Evolutionary conservation across 2,113 vertebrate genomes (phyloP).

Genomic region (Percina caprodes): DNA sequence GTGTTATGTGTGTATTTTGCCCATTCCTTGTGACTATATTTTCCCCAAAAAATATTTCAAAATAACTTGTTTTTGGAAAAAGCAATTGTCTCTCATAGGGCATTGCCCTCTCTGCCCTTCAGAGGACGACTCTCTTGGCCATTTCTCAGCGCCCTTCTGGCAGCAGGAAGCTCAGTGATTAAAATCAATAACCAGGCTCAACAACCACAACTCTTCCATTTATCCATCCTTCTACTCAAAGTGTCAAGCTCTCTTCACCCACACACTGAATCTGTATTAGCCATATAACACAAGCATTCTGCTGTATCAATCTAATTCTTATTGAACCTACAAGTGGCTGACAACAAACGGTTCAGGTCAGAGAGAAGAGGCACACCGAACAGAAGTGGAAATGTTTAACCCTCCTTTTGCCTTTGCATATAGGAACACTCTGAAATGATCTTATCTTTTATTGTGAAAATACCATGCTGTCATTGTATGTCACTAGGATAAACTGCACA

Average conservation of each 20-base stretch:
- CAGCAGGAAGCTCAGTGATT: slow-evolving; percentile 13
- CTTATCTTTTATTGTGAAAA: not conserved
- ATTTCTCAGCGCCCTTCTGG: slow-evolving; percentile 39
- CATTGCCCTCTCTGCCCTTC: slow-evolving; percentile 3
- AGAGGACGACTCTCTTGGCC: not conserved
- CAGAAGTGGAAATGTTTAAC: slow-evolving; percentile 2
- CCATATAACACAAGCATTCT: slow-evolving; percentile 6
- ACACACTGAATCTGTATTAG: slow-evolving; percentile 20
- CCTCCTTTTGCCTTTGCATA: not conserved
- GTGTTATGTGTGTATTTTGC: not conserved
- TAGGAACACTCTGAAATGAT: not conserved
- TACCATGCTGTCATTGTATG: not conserved
- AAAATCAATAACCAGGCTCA: slow-evolving; percentile 42
- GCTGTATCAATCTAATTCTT: slow-evolving; percentile 1
- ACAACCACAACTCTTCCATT: slow-evolving; percentile 11
- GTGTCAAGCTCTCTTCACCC: not conserved
- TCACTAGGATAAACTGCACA: not conserved
- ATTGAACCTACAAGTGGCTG: not conserved
- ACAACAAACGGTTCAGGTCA: not conserved
- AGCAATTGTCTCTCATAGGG: not conserved
- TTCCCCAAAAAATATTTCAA: slow-evolving; percentile 8
- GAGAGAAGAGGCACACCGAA: not conserved
- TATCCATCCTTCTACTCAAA: slow-evolving; percentile 12
- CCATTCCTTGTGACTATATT: not conserved
- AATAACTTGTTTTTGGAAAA: slow-evolving; percentile 19